Conservation (phyloP, 2,113 vertebrate genomes). For the Podocnemis expansa region DNA sequence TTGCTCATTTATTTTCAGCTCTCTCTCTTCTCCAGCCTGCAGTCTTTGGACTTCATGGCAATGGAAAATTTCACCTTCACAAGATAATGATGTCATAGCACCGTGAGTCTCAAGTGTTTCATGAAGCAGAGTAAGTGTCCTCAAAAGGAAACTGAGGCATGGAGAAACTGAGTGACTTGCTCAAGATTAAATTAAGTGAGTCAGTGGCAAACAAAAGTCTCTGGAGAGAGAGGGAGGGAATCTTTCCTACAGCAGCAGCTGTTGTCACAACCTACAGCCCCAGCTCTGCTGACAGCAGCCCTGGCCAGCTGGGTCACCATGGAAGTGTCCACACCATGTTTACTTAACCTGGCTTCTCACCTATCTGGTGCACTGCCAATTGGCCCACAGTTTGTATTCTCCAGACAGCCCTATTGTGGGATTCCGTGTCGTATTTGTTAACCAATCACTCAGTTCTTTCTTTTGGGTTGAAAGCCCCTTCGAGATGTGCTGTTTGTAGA, state of each 20-base stretch:
- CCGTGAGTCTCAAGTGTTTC: neutral
- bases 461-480: neutral
- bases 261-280: neutral
- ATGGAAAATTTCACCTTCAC: neutral
- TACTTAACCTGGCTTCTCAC: neutral
- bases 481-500: neutral
- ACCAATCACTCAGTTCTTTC: neutral
- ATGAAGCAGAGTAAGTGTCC: neutral
- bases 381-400: neutral
- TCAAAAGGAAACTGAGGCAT: neutral
- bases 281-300: neutral
- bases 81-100: neutral
- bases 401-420: neutral
- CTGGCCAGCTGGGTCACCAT: neutral
- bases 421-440: neutral
- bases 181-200: neutral
- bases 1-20: neutral
- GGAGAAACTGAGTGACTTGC: neutral
- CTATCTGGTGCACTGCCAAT: neutral
- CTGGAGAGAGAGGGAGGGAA: neutral
- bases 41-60: neutral
- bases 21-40: neutral
- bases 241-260: neutral
- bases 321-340: neutral
- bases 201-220: neutral